Evolutionary conservation across 1,140 invertebrate species (phyloP).

Genomic region (Phortica variegata): DNA sequence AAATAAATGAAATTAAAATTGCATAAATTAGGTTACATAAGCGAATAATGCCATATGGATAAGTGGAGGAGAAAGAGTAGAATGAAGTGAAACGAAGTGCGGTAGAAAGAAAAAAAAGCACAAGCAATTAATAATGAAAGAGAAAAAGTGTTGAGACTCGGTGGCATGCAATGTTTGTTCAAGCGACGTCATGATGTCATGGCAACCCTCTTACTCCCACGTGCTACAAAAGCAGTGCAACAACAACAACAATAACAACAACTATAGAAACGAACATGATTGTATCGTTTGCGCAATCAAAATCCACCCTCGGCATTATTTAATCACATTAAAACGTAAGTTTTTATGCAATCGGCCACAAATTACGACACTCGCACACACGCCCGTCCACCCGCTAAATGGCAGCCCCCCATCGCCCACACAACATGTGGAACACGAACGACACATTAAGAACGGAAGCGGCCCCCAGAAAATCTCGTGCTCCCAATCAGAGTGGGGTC

Average conservation of each 20-base stretch:
- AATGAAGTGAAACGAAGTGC: constrained; percentile 14
- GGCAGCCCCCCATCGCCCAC: no score
- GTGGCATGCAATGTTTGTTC: constrained; percentile 28
- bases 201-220: no score
- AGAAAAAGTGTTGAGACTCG: constrained; percentile 13
- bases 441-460: no score
- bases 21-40: neutral
- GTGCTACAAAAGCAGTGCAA: no score
- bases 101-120: neutral
- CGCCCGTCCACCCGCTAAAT: no score
- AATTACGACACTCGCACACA: no score
- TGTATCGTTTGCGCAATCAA: constrained; percentile 25
- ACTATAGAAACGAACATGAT: no score
- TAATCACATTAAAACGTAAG: constrained; percentile 37
- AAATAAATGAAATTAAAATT: neutral
- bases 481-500: no score
- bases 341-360: constrained; percentile 3
- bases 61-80: neutral
- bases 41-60: neutral
- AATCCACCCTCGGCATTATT: constrained; percentile 30
- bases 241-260: no score
- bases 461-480: no score
- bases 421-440: no score
- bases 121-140: constrained; percentile 27
- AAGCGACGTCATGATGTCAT: constrained; percentile 23